A percentile compares a stretch with the other conserved stretches of the same genome.
Conservation (phyloP, 2,113 vertebrate species). For the Cercocebus atys region DNA sequence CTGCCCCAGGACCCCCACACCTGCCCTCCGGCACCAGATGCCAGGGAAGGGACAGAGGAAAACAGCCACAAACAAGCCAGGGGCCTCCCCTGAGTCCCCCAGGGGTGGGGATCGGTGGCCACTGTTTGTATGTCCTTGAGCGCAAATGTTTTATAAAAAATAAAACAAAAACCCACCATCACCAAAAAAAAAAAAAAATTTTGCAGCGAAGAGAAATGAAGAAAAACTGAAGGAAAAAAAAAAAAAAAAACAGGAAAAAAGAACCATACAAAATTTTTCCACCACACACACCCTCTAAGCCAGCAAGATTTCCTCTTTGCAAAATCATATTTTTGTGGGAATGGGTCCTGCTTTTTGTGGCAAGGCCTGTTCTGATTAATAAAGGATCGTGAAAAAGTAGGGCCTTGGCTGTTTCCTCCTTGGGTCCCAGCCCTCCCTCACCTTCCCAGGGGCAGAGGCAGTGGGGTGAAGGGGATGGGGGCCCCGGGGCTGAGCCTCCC, state of each 20-base stretch:
- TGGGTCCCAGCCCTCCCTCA: slow-evolving; percentile 15
- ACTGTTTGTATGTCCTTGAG: slow-evolving; percentile 73
- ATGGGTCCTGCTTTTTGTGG: slow-evolving; percentile 83
- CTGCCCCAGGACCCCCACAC: slow-evolving; percentile 41
- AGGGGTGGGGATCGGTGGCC: slow-evolving; percentile 54
- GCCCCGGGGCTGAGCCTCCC: neutral
- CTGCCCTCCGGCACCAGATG: slow-evolving; percentile 32
- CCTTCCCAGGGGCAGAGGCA: neutral
- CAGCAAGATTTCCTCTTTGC: slow-evolving; percentile 80
- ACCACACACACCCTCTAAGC: slow-evolving; percentile 73
- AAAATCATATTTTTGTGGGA: slow-evolving; percentile 86
- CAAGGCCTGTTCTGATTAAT: slow-evolving; percentile 83
- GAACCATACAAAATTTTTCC: slow-evolving; percentile 62
- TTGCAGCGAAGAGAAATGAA: slow-evolving; percentile 68
- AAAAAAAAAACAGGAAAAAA: neutral
- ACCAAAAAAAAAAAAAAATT: neutral
- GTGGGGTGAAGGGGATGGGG: neutral
- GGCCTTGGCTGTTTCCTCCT: slow-evolving; percentile 64
- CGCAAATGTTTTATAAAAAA: slow-evolving; percentile 79
- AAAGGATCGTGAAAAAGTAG: slow-evolving; percentile 84
- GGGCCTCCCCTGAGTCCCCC: slow-evolving; percentile 22
- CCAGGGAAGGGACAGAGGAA: slow-evolving; percentile 48
- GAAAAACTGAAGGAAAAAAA: slow-evolving; percentile 45
- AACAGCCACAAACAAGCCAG: slow-evolving; percentile 56
- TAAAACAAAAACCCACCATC: slow-evolving; percentile 63